Evolutionary conservation across 2,113 vertebrate genomes (phyloP), one percentile per base, ranked within the genome.

Genomic region (Erinaceus europaeus): DNA sequence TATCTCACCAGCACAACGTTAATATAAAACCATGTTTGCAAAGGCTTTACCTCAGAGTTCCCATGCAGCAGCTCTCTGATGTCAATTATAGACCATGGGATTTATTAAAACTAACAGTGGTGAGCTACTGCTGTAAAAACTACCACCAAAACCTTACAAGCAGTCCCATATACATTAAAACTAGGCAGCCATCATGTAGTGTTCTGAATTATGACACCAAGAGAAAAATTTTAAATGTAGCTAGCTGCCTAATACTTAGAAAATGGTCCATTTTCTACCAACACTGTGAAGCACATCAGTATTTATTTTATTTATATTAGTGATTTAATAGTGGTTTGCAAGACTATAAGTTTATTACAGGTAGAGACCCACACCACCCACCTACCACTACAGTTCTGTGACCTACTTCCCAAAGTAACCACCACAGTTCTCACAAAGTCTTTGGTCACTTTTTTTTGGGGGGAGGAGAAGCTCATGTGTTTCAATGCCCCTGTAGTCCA

Each of bases 11-110:
- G 12, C 40, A 13, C 17, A 40, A 13, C 76, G 61, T 68, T 77
- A 78, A 71, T 80, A 72, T 75, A 82, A 81, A 71, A 90, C 68
- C 40, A 68, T 89, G 42, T 52, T 81, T 91, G 42, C 62, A n/a
- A 36, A 61, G 20, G 82, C 65, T 52, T 53, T 79, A 75, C 36
- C 2, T 55, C 48, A 77, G 32, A 90, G 73, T 71, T 23, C 25
- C 34, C 42, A 65, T 21, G 36, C 25, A 87, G 46, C 65, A 87
- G 46, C 65, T 84, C 64, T 91, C 59, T 62, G 17, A 64, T 83
- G 13, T 72, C 91, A 64, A 84, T 78, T 48, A 53, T 40, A 25
- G 25, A 40, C 32, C 34, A 88, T 12, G 59, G 13, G 40, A 78
- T 75, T 91, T 73, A 82, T 75, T 50, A 75, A 93, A 46, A 67